These are phyloP conservation scores for Zaprionus ghesquierei DNA, from an alignment of 1,140 invertebrate species.

Conservation along the genomic window DNA sequence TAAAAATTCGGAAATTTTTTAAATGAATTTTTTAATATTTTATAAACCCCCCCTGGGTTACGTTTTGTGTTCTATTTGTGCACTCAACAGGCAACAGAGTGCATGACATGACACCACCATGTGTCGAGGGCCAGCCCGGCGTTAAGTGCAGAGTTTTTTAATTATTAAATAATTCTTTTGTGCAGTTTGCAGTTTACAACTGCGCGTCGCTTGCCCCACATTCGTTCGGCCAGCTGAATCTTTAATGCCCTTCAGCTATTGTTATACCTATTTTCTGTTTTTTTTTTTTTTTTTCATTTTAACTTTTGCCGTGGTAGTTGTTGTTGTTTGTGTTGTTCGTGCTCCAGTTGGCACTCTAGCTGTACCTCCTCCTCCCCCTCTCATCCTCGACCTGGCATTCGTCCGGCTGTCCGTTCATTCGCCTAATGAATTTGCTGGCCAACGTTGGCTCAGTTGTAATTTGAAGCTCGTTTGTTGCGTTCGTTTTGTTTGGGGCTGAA, in stretches of 20 bases:
- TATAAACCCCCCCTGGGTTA: not conserved
- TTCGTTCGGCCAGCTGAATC: constrained; percentile 57
- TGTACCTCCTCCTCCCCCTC: not conserved
- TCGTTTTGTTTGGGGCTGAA: constrained; percentile 60
- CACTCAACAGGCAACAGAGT: not conserved
- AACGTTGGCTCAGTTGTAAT: constrained; percentile 66
- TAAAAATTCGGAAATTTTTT: not conserved
- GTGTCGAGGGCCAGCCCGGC: not conserved
- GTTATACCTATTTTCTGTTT: constrained; percentile 8
- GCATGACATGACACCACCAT: not conserved
- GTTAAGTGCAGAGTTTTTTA: constrained; percentile 29
- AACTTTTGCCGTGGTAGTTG: constrained; percentile 17
- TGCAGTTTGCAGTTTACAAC: constrained; percentile 20
- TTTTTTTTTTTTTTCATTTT: not conserved
- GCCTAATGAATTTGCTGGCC: constrained; percentile 63
- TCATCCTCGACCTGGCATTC: too few species aligned
- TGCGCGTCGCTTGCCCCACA: constrained; percentile 34
- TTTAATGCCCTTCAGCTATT: constrained; percentile 52
- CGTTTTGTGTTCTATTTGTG: not conserved
- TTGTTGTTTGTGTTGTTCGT: constrained; percentile 44
- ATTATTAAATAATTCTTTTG: constrained; percentile 59
- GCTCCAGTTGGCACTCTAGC: constrained; percentile 65
- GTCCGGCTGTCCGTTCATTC: constrained; percentile 35
- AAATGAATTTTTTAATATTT: not conserved
- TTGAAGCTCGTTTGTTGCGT: constrained; percentile 78